Evolutionary conservation across 2,888 invertebrate species (phyloP), one percentile per base, ranked within the genome.

Genomic region (Caenorhabditis sinica): DNA sequence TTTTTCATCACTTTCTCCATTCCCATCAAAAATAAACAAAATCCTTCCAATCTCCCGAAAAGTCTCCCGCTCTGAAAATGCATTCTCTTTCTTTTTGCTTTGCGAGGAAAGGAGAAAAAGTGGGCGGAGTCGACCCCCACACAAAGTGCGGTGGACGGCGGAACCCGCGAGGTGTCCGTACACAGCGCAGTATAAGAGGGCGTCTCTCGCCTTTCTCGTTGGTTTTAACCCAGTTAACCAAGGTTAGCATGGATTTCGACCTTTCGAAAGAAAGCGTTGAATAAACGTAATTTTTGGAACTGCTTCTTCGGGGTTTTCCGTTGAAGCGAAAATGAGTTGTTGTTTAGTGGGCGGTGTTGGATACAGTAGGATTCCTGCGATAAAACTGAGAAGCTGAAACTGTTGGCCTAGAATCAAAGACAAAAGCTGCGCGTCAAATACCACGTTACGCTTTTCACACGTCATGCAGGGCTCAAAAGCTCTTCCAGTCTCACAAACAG

Each of bases 141-240:
- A 51, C 20, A 51, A 51, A 51, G 11, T 11, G 23, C 23, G 23
- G 51, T 23, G 51, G 11, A 9, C 20, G 51, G 51, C 51, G 51
- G 51, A 51, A 51, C 51, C 51, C 51, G 51, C 8, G 8, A 20
- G 20, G 23, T 51, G 51, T 51, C 51, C 20, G 51, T 51, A 51
- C 51, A 51, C 51, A 20, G 5, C 20, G 51, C 20, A 20, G 51
- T 20, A 51, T 51, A 1, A 23, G 51, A 20, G 20, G 51, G 8
- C 9, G 51, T 23, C 20, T n/a, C 56, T 56, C 56, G 56, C 56
- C 15, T 0, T 1, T 28, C 28, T 56, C 56, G 25, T 28, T 28
- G 56, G 56, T 56, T 56, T 56, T 56, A 56, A 56, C 53, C 53
- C 53, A 56, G 53, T 56, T 56, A 56, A 56, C 56, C 56, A 56